These are phyloP conservation scores for Helleia helle DNA, from an alignment of 2,888 invertebrate species.

Conservation along the genomic window DNA sequence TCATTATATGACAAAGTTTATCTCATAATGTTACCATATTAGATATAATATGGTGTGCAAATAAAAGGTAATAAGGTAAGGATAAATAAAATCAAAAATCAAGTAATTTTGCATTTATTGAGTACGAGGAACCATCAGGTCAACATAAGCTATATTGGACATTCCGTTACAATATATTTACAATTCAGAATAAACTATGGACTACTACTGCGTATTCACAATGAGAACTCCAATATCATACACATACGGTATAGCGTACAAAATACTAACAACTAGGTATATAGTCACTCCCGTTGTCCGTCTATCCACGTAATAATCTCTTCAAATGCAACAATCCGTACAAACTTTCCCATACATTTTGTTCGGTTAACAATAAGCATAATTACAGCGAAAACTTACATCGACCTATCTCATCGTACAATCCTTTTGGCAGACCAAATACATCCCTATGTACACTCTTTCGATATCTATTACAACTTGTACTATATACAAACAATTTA, in stretches of 20 bases:
- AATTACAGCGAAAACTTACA: conserved; percentile 56
- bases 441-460: conserved; percentile 62
- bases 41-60: too few relatives aligned
- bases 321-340: conserved; percentile 27
- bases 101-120: conserved; percentile 73
- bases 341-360: conserved; percentile 40
- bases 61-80: too few relatives aligned
- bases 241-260: conserved; percentile 64
- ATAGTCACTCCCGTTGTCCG: conserved; percentile 33
- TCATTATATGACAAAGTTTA: too few relatives aligned
- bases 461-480: conserved; percentile 65
- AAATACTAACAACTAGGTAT: conserved; percentile 52
- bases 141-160: conserved; percentile 74
- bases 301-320: conserved; percentile 15
- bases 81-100: conserved; percentile 29
- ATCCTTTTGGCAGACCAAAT: conserved; percentile 26
- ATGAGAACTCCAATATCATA: conserved; percentile 63
- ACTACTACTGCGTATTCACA: conserved; percentile 69
- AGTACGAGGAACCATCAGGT: conserved; percentile 74
- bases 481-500: conserved; percentile 72
- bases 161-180: conserved; percentile 71
- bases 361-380: conserved; percentile 58
- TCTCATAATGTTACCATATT: too few relatives aligned
- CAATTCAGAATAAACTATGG: conserved; percentile 65
- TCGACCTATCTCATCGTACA: conserved; percentile 26